Percentiles rank a stretch among this genome's conserved stretches.
Evolutionary conservation across 1,140 invertebrate species (phyloP).

Genomic region (Aphaenogaster ashmeadi): DNA sequence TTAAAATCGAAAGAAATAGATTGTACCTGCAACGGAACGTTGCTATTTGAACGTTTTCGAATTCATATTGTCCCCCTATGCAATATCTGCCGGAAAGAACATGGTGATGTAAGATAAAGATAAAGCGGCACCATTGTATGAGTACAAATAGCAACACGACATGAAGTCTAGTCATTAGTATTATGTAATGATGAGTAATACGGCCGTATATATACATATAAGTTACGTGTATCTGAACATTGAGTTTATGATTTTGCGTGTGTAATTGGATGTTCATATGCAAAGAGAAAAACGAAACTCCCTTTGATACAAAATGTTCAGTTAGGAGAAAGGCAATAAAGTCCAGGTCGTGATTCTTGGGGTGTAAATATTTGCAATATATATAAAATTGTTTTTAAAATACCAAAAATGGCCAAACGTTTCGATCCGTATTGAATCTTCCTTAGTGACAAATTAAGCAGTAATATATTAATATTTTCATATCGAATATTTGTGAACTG

Average conservation of each 20-base stretch:
- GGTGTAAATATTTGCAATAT: neutral
- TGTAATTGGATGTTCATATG: neutral
- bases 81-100: constrained; percentile 9
- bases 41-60: constrained; percentile 75
- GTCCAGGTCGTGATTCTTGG: neutral
- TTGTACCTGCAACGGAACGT: constrained; percentile 77
- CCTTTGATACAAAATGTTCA: too few relatives aligned
- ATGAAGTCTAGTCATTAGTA: constrained; percentile 79
- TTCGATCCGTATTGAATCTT: neutral
- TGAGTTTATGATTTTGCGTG: neutral
- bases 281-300: neutral
- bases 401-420: neutral
- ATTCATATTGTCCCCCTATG: constrained; percentile 21
- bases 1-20: constrained; percentile 39
- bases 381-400: neutral
- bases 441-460: neutral
- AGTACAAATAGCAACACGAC: constrained; percentile 77
- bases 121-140: neutral
- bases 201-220: too few relatives aligned
- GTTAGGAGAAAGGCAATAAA: neutral
- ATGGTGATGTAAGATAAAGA: neutral
- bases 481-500: neutral
- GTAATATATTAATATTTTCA: neutral
- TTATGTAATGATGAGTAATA: too few relatives aligned
- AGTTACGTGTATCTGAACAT: neutral